Evolutionary conservation across 1,140 invertebrate genomes (phyloP).

Genomic region (Zaprionus ghesquierei): DNA sequence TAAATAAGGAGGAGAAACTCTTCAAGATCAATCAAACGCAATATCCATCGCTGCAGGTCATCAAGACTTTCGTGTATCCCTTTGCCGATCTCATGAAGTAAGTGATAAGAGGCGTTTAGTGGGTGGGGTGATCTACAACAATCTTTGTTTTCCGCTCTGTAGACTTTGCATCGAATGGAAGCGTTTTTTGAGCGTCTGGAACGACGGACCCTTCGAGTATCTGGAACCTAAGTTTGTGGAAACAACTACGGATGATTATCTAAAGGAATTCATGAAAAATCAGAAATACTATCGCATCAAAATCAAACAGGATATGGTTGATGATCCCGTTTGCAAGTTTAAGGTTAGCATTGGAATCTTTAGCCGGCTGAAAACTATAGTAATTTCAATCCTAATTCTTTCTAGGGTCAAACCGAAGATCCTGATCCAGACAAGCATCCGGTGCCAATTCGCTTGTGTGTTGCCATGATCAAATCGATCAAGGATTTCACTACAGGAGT

Average conservation of each 20-base stretch:
- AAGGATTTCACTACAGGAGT: slow-evolving; percentile 92
- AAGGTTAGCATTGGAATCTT: slow-evolving; percentile 62
- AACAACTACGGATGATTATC: slow-evolving; percentile 87
- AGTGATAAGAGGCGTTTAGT: too few relatives aligned
- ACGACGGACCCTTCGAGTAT: slow-evolving; percentile 95
- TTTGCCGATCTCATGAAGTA: slow-evolving; percentile 87
- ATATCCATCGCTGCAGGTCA: slow-evolving; percentile 90
- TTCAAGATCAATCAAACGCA: slow-evolving; percentile 90
- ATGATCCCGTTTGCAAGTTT: slow-evolving; percentile 86
- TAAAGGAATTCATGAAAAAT: slow-evolving; percentile 89
- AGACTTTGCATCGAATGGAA: slow-evolving; percentile 88
- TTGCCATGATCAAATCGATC: slow-evolving; percentile 88
- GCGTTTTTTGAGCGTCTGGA: slow-evolving; percentile 92
- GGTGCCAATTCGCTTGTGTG: slow-evolving; percentile 89
- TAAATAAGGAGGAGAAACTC: slow-evolving; percentile 93
- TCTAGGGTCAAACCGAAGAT: slow-evolving; percentile 88
- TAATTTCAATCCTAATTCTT: slow-evolving; percentile 21
- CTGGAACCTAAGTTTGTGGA: slow-evolving; percentile 89
- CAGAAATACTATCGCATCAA: slow-evolving; percentile 92
- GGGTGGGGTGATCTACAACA: not conserved
- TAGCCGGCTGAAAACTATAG: too few relatives aligned
- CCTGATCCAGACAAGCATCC: slow-evolving; percentile 89
- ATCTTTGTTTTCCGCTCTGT: slow-evolving; percentile 3
- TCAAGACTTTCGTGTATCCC: slow-evolving; percentile 87
- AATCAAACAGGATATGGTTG: slow-evolving; percentile 89